phyloP scores from a whole-genome alignment of 2,797 vertebrate species.

The Sebastes diaconus region DNA sequence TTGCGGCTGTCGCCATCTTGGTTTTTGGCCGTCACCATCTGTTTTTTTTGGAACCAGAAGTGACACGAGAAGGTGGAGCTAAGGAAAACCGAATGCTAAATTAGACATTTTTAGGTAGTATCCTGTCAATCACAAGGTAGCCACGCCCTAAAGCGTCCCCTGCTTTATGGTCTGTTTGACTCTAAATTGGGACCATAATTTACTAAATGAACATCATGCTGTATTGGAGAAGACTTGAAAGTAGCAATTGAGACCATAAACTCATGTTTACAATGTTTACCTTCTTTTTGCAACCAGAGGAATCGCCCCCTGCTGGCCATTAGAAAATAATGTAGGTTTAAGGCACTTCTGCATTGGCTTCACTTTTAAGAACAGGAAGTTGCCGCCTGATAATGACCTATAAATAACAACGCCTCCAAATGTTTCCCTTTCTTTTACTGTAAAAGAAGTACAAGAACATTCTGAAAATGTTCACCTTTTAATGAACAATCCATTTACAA shows the following conservation, averaged over 20 bases:
- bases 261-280: neutral
- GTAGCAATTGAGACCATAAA: neutral
- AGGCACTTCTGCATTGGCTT: no score
- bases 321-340: no score
- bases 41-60: neutral
- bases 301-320: no score
- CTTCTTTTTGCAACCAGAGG: no score
- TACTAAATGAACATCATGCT: neutral
- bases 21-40: no score
- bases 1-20: no score
- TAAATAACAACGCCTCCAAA: no score
- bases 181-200: neutral
- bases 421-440: no score
- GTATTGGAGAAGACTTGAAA: neutral
- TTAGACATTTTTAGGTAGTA: neutral
- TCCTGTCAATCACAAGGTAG: neutral
- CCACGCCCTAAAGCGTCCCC: neutral
- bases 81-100: neutral
- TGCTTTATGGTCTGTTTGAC: neutral
- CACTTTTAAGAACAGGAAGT: no score
- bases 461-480: no score
- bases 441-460: no score
- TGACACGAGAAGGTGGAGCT: neutral
- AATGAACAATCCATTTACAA: neutral
- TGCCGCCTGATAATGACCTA: no score